These are phyloP conservation scores for Cavia aperea DNA, from an alignment of 2,113 vertebrate genomes.

Conservation along the genomic window DNA sequence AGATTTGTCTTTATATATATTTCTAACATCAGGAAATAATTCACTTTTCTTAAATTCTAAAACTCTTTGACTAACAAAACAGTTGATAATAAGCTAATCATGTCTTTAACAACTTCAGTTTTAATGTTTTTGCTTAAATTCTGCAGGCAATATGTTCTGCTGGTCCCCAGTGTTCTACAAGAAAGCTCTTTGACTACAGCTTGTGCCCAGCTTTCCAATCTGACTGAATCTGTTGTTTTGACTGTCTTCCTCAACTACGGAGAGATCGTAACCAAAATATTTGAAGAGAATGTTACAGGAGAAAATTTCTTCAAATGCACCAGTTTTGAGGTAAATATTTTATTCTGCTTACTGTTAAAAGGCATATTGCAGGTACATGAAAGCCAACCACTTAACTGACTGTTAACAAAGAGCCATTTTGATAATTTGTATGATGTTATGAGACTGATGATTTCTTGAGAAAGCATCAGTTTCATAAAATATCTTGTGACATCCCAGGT, in stretches of 20 bases:
- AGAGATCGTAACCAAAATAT: slow-evolving; percentile 59
- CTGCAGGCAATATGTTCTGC: slow-evolving; percentile 71
- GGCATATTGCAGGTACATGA: neutral
- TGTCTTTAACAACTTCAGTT: neutral
- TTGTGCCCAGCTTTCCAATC: slow-evolving; percentile 69
- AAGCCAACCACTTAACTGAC: neutral
- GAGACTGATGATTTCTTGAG: neutral
- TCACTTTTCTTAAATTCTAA: neutral
- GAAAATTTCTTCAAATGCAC: slow-evolving; percentile 63
- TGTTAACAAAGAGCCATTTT: too few relatives aligned
- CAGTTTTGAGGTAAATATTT: slow-evolving; percentile 63
- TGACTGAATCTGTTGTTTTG: slow-evolving; percentile 31
- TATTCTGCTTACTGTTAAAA: neutral
- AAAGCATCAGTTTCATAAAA: neutral
- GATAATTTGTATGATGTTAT: neutral
- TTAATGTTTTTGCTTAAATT: neutral
- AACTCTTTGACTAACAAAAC: neutral
- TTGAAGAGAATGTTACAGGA: slow-evolving; percentile 40
- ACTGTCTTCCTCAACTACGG: slow-evolving; percentile 60
- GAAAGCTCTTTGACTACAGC: slow-evolving; percentile 52
- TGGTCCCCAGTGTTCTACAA: slow-evolving; percentile 71
- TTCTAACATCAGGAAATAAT: neutral
- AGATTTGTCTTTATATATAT: neutral
- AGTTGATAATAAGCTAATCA: neutral
- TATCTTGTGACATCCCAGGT: slow-evolving; percentile 51